These are phyloP conservation scores for Apamea epomidion DNA, from an alignment of 2,888 invertebrate genomes.

Conservation along the genomic window DNA sequence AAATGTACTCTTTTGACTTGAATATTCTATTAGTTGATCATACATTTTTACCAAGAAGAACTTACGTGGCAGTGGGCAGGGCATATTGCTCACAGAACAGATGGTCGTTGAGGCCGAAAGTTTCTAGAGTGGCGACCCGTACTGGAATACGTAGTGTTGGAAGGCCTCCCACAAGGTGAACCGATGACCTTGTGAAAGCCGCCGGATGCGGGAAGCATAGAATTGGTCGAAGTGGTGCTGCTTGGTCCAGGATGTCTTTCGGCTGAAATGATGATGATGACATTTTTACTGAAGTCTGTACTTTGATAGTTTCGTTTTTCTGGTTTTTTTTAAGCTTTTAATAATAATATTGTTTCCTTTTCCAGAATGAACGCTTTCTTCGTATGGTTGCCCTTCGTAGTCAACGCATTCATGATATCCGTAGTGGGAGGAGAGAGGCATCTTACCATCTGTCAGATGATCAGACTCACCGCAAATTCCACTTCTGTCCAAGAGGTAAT, in stretches of 20 bases:
- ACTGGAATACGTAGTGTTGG: too few species aligned
- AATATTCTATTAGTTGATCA: neutral
- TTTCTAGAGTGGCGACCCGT: too few species aligned
- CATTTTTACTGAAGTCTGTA: neutral
- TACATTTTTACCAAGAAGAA: neutral
- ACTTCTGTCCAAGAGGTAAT: constrained; percentile 70
- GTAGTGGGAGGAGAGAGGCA: constrained; percentile 74
- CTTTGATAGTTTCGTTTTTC: neutral
- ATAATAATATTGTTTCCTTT: constrained; percentile 21
- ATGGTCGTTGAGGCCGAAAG: too few species aligned
- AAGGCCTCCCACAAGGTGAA: too few species aligned
- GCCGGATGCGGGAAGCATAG: too few species aligned
- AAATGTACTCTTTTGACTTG: neutral
- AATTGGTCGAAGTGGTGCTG: too few species aligned
- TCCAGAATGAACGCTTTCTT: constrained; percentile 81
- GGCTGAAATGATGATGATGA: too few species aligned
- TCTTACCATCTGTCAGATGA: constrained; percentile 82
- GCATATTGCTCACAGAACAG: too few species aligned
- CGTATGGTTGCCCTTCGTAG: constrained; percentile 84
- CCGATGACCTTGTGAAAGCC: too few species aligned
- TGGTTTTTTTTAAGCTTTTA: neutral
- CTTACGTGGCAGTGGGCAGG: too few species aligned
- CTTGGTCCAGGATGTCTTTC: too few species aligned
- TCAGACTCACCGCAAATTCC: constrained; percentile 72
- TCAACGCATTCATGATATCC: constrained; percentile 81